phyloP scores from a whole-genome alignment of 2,888 invertebrate genomes.

The Drosophila birchii region DNA sequence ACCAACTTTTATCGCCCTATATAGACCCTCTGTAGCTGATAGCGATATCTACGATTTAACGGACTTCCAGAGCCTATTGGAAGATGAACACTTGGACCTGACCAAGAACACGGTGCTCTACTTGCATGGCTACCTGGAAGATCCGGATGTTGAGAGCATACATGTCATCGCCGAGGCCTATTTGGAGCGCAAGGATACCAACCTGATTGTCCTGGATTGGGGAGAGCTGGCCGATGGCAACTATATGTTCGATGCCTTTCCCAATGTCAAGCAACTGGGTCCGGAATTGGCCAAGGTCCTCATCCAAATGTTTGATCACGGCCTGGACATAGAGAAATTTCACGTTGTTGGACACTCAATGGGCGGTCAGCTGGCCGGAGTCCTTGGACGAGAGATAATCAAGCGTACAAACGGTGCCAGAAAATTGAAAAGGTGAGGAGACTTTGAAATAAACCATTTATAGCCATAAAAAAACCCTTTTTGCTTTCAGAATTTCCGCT shows the following conservation, averaged over 20 bases:
- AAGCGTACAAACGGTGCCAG: conserved; percentile 61
- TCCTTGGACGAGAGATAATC: conserved; percentile 78
- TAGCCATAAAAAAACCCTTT: neutral
- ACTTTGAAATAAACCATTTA: neutral
- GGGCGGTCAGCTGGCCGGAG: conserved; percentile 83
- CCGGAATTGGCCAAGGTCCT: conserved; percentile 79
- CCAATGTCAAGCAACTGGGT: conserved; percentile 82
- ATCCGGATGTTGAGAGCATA: conserved; percentile 87
- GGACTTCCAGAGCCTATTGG: conserved; percentile 71
- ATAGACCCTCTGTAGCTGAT: conserved; percentile 80
- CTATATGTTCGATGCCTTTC: conserved; percentile 83
- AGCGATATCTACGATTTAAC: conserved; percentile 75
- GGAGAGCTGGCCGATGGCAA: conserved; percentile 84
- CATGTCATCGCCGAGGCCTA: conserved; percentile 85
- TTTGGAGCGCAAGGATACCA: conserved; percentile 79
- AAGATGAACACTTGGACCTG: conserved; percentile 81
- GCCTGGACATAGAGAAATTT: conserved; percentile 78
- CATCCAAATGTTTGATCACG: conserved; percentile 80
- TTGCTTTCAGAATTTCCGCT: conserved; percentile 85
- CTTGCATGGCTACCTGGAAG: conserved; percentile 87
- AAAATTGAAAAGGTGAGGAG: conserved; percentile 60
- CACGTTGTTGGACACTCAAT: conserved; percentile 84
- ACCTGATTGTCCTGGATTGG: conserved; percentile 83
- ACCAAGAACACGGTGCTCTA: conserved; percentile 86
- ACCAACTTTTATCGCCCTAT: conserved; percentile 2